Conservation (phyloP, 2,888 invertebrate species). For the Frankliniella intonsa region DNA sequence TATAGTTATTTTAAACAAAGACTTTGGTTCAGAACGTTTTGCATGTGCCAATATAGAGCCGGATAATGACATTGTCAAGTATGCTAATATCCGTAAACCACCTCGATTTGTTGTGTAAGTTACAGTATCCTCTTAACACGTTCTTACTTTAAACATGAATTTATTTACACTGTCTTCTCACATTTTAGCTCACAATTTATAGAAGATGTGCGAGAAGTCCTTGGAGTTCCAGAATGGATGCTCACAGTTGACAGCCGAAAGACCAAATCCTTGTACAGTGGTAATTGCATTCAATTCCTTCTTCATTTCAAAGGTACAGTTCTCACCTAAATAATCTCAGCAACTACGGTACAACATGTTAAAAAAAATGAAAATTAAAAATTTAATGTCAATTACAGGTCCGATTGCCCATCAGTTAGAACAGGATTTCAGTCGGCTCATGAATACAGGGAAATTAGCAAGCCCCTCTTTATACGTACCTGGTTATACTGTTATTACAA, state of each 20-base stretch:
- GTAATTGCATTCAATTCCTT: slow-evolving; percentile 76
- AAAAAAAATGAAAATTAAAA: not conserved
- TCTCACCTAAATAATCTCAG: not conserved
- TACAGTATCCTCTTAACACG: not conserved
- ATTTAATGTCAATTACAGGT: slow-evolving; percentile 46
- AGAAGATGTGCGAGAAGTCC: slow-evolving; percentile 68
- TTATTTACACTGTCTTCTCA: slow-evolving; percentile 20
- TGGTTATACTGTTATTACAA: slow-evolving; percentile 62
- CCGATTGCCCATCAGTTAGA: slow-evolving; percentile 74
- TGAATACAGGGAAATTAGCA: slow-evolving; percentile 69
- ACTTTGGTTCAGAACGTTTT: slow-evolving; percentile 63
- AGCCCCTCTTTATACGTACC: slow-evolving; percentile 72
- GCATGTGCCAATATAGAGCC: slow-evolving; percentile 90
- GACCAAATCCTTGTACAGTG: slow-evolving; percentile 69
- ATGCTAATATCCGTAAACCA: slow-evolving; percentile 78
- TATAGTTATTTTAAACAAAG: slow-evolving; percentile 75
- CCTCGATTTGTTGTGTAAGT: slow-evolving; percentile 84
- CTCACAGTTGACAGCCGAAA: slow-evolving; percentile 75
- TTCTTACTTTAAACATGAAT: slow-evolving; percentile 15
- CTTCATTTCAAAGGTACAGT: slow-evolving; percentile 72
- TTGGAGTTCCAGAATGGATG: slow-evolving; percentile 90
- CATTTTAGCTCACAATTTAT: slow-evolving; percentile 72
- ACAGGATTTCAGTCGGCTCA: slow-evolving; percentile 69
- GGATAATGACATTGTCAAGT: slow-evolving; percentile 86
- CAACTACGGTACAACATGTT: not conserved